Conservation (phyloP, 2,888 invertebrate species). For the Diaprepes abbreviatus region DNA sequence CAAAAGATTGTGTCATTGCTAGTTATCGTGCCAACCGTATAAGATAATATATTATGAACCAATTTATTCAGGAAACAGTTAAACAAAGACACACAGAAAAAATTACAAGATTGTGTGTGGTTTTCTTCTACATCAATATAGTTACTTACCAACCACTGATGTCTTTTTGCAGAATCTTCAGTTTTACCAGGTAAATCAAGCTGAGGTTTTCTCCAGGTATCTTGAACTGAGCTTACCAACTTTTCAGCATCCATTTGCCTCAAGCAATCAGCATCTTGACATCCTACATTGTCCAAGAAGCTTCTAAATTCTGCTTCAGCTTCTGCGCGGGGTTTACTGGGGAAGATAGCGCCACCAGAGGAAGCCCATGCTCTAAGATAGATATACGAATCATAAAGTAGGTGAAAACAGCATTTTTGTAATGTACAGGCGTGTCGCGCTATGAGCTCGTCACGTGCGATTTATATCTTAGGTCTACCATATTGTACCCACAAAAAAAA, state of each 20-base stretch:
- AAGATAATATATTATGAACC: too few relatives aligned
- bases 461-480: too few relatives aligned
- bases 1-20: background rate
- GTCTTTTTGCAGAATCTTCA: constrained; percentile 73
- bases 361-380: constrained; percentile 80
- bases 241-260: constrained; percentile 70
- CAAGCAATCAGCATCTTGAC: constrained; percentile 72
- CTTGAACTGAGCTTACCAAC: constrained; percentile 78
- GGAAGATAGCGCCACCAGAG: constrained; percentile 81
- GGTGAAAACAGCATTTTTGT: too few relatives aligned
- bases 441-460: too few relatives aligned
- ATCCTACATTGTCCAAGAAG: constrained; percentile 71
- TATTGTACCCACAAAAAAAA: too few relatives aligned
- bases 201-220: constrained; percentile 77
- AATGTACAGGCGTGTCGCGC: too few relatives aligned
- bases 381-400: too few relatives aligned
- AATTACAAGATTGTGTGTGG: too few relatives aligned
- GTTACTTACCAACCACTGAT: constrained; percentile 77
- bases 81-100: background rate
- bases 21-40: too few relatives aligned
- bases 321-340: constrained; percentile 74
- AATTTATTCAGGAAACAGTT: too few relatives aligned
- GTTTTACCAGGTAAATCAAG: constrained; percentile 69
- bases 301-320: constrained; percentile 74
- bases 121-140: too few relatives aligned